Conservation (phyloP, 2,888 invertebrate genomes). For the Parnassius mnemosyne region DNA sequence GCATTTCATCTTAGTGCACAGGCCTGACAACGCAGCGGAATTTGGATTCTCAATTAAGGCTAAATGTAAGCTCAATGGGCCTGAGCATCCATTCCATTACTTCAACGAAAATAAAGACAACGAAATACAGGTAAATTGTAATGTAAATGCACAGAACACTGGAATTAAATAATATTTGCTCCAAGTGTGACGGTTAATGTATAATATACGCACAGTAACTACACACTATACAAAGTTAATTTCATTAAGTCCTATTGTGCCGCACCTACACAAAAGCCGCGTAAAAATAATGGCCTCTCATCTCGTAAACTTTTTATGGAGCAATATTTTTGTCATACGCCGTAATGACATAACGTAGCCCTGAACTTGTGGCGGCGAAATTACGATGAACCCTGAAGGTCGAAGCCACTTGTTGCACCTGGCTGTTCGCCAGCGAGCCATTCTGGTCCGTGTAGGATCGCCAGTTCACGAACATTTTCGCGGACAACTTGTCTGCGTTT, state of each 20-base stretch:
- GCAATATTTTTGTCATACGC: conserved; percentile 13
- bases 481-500: conserved; percentile 2
- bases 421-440: conserved; percentile 36
- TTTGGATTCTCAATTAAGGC: too few relatives aligned
- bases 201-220: neutral
- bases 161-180: too few relatives aligned
- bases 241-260: neutral
- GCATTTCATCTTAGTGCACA: too few relatives aligned
- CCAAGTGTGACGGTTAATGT: neutral
- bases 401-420: conserved; percentile 42
- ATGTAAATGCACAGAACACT: too few relatives aligned
- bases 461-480: neutral
- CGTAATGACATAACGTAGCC: conserved; percentile 30
- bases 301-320: conserved; percentile 20
- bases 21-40: too few relatives aligned
- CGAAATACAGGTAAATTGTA: too few relatives aligned
- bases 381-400: conserved; percentile 33
- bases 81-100: too few relatives aligned
- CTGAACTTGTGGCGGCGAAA: conserved; percentile 37
- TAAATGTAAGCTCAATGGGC: too few relatives aligned
- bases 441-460: neutral
- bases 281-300: neutral
- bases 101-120: too few relatives aligned
- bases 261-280: neutral
- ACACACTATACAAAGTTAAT: neutral